Conservation (phyloP, 2,888 invertebrate species). For the Tuta absoluta region DNA sequence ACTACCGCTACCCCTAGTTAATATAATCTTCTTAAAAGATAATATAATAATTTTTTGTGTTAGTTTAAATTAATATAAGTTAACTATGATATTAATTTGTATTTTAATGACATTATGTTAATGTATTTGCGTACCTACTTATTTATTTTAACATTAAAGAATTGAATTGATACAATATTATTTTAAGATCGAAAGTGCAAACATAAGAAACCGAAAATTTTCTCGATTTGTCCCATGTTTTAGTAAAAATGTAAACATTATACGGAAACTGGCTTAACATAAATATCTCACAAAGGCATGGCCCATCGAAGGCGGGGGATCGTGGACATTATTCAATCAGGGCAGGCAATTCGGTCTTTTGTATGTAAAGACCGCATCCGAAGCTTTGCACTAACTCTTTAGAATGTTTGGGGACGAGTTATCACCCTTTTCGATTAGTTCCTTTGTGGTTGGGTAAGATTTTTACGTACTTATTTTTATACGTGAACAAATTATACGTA, state of each 20-base stretch:
- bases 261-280: constrained; percentile 36
- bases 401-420: constrained; percentile 21
- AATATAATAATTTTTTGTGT: too few relatives aligned
- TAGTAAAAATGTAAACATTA: constrained; percentile 29
- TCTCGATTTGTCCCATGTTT: constrained; percentile 10
- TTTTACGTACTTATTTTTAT: neutral
- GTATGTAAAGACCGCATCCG: constrained; percentile 72
- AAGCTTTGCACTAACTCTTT: constrained; percentile 26
- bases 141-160: too few relatives aligned
- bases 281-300: constrained; percentile 59
- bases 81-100: too few relatives aligned
- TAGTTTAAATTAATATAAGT: too few relatives aligned
- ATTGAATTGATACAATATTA: too few relatives aligned
- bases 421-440: constrained; percentile 24
- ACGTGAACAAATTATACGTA: too few relatives aligned
- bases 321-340: constrained; percentile 75
- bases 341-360: constrained; percentile 71
- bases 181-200: too few relatives aligned
- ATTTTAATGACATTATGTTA: too few relatives aligned
- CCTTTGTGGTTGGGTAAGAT: constrained; percentile 3
- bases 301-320: constrained; percentile 52
- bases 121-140: too few relatives aligned
- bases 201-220: neutral
- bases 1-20: too few relatives aligned
- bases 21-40: too few relatives aligned